These are phyloP conservation scores for Scolanthus callimorphus DNA, from an alignment of 92 coral and sea anemone species.

Conservation along the genomic window DNA sequence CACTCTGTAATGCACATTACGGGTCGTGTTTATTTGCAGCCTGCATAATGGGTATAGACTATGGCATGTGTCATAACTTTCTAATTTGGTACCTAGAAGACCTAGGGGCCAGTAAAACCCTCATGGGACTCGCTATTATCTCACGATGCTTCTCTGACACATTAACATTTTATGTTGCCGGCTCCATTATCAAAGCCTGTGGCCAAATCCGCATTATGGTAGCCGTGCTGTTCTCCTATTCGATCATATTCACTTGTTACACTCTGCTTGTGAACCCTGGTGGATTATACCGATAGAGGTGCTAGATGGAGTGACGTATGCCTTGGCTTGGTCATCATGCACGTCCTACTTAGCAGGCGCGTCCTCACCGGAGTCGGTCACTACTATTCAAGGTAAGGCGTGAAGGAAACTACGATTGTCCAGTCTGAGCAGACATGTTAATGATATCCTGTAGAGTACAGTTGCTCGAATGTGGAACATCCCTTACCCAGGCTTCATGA, in stretches of 20 bases:
- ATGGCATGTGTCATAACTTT: constrained; percentile 93
- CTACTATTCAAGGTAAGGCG: constrained; percentile 90
- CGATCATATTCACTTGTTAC: constrained; percentile 67
- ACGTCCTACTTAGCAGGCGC: constrained; percentile 96
- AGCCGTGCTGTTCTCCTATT: constrained; percentile 65
- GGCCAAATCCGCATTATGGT: constrained; percentile 90
- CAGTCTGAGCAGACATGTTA: too few species aligned
- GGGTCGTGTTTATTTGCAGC: constrained; percentile 91
- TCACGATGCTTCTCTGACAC: constrained; percentile 83
- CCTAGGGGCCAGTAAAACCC: constrained; percentile 89
- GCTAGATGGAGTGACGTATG: constrained; percentile 87
- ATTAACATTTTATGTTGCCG: constrained; percentile 84
- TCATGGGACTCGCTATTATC: constrained; percentile 91
- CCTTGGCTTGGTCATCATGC: constrained; percentile 97
- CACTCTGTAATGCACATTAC: constrained; percentile 80
- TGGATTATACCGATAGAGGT: constrained; percentile 89
- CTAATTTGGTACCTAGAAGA: constrained; percentile 96
- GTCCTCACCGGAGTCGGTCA: constrained; percentile 83
- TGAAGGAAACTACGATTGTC: background rate
- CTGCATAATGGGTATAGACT: constrained; percentile 94
- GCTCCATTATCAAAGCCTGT: constrained; percentile 71
- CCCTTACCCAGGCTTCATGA: too few species aligned
- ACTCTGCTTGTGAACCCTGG: constrained; percentile 88
- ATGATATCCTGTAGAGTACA: too few species aligned
- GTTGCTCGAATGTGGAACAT: too few species aligned